Evolutionary conservation across 2,113 vertebrate genomes (phyloP).

Genomic region (Leucopternis melanops): DNA sequence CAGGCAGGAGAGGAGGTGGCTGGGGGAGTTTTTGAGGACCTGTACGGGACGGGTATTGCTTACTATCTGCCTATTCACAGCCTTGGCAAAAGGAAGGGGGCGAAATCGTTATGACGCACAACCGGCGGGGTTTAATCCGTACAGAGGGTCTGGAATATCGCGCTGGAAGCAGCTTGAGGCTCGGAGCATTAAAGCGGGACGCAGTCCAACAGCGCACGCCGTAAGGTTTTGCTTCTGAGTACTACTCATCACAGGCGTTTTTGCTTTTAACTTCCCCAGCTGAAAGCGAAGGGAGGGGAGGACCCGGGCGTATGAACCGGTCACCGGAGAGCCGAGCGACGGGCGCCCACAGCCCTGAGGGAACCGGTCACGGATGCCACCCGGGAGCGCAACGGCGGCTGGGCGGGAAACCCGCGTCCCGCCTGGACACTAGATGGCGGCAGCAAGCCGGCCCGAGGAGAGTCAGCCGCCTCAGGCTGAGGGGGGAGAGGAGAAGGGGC

Average conservation of each 20-base stretch:
- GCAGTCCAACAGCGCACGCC: rapidly evolving
- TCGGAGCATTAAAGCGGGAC: rapidly evolving
- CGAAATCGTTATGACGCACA: not conserved
- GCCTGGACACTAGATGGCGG: constrained; percentile 5
- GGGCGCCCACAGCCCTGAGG: rapidly evolving
- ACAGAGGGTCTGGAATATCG: not conserved
- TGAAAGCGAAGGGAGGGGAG: not conserved
- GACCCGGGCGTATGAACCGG: rapidly evolving
- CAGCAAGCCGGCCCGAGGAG: not conserved
- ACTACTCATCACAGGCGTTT: rapidly evolving
- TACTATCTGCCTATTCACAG: not conserved
- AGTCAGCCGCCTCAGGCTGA: not conserved
- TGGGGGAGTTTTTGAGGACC: not conserved
- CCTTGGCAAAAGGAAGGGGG: not conserved
- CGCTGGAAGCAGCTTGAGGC: not conserved
- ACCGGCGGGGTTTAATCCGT: rapidly evolving
- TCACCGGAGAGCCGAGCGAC: not conserved
- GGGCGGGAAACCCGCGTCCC: not conserved
- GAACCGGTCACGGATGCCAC: rapidly evolving
- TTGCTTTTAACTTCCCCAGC: not conserved
- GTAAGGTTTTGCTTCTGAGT: not conserved
- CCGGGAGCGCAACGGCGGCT: rapidly evolving
- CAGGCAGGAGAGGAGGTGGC: not conserved
- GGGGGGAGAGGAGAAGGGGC: no score
- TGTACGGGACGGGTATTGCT: rapidly evolving